Conservation (phyloP, 2,113 vertebrate species). For the Sturnus vulgaris region DNA sequence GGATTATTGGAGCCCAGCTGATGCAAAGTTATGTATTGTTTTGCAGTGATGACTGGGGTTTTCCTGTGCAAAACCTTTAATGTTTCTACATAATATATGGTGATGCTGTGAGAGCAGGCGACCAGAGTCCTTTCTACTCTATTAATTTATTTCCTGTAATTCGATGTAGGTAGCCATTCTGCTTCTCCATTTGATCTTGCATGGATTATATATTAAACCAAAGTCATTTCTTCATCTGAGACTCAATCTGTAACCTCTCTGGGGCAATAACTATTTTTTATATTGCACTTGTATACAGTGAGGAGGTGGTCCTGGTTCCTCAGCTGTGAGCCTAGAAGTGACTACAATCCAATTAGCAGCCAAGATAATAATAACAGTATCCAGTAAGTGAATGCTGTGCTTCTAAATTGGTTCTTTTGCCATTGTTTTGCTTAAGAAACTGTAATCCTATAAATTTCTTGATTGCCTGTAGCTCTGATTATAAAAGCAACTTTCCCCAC, state of each 20-base stretch:
- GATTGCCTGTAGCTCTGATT: not conserved
- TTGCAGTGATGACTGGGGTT: not conserved
- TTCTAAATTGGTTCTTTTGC: not conserved
- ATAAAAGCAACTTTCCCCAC: not conserved
- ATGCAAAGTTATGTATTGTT: not conserved
- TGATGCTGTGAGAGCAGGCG: not conserved
- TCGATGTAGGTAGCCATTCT: not conserved
- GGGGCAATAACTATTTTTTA: not conserved
- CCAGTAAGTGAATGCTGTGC: not conserved
- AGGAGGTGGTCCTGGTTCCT: not conserved
- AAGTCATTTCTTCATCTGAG: not conserved
- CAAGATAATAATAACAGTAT: not conserved
- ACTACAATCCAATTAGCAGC: not conserved
- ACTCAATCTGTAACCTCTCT: not conserved
- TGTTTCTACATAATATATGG: not conserved
- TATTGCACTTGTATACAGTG: not conserved
- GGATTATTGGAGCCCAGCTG: not conserved
- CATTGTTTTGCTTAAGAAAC: constrained; percentile 8
- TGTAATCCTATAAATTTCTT: not conserved
- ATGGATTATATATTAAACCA: not conserved
- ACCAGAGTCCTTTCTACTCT: not conserved
- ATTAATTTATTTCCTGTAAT: not conserved
- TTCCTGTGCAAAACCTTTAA: not conserved
- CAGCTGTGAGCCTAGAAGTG: not conserved
- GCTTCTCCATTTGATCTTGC: not conserved